phyloP scores from a whole-genome alignment of 1,140 invertebrate species.

The Pseudomyrmex gracilis region DNA sequence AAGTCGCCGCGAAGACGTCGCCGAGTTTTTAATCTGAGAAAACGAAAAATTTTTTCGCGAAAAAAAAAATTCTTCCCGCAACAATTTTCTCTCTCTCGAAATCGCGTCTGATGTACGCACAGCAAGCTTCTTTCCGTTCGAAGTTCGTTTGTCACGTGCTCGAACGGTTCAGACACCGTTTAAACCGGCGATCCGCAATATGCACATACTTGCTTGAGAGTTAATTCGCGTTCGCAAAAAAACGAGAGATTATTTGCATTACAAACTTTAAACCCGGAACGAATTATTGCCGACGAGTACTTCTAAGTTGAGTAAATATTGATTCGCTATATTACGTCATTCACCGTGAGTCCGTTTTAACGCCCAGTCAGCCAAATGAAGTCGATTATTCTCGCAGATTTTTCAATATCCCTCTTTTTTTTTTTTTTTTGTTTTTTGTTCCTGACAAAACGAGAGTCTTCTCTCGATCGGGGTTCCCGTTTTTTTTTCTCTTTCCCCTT shows the following conservation, averaged over 20 bases:
- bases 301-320: constrained; percentile 33
- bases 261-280: constrained; percentile 26
- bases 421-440: not conserved
- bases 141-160: not conserved
- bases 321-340: constrained; percentile 49
- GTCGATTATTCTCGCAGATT: constrained; percentile 44
- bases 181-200: constrained; percentile 3
- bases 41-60: not conserved
- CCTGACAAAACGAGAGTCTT: too few relatives aligned
- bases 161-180: not conserved
- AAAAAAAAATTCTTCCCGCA: too few relatives aligned
- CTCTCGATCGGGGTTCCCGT: constrained; percentile 19
- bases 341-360: constrained; percentile 10
- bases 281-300: constrained; percentile 36
- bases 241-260: constrained; percentile 42
- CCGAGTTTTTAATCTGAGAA: constrained; percentile 12
- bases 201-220: constrained; percentile 19
- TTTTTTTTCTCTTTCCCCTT: constrained; percentile 11
- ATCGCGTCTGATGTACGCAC: not conserved
- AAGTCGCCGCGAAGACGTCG: not conserved
- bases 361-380: constrained; percentile 1
- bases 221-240: constrained; percentile 25
- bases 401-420: not conserved
- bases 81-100: not conserved
- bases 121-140: not conserved